A percentile compares a stretch with the other conserved stretches of the same genome.
phyloP scores from a whole-genome alignment of 2,797 vertebrate genomes.

The Pterois miles region DNA sequence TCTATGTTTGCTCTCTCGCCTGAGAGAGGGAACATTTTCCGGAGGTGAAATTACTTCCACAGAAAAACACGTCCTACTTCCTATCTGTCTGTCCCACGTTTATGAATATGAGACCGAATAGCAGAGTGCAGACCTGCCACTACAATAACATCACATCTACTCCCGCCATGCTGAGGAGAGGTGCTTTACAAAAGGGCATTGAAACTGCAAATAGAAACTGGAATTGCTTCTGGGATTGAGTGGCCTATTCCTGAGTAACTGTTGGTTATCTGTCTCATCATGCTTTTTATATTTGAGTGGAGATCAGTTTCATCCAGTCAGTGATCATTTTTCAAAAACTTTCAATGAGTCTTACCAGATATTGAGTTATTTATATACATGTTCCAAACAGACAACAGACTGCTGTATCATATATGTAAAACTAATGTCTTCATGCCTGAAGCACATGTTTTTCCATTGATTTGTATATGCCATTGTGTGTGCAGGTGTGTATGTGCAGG shows the following conservation, averaged over 20 bases:
- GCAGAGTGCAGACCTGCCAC: slow-evolving; percentile 37
- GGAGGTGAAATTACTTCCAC: slow-evolving; percentile 44
- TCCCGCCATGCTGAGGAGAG: slow-evolving; percentile 4
- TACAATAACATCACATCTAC: slow-evolving; percentile 37
- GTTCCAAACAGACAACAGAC: not conserved
- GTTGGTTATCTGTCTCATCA: not conserved
- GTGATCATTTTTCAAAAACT: not conserved
- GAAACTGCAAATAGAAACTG: slow-evolving; percentile 44
- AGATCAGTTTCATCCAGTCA: not conserved
- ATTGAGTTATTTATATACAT: not conserved
- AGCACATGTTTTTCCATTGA: not conserved
- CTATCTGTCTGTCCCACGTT: slow-evolving; percentile 16
- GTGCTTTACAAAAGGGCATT: slow-evolving; percentile 13
- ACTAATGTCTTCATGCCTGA: not conserved
- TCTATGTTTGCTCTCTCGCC: not conserved
- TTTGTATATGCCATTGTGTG: not conserved
- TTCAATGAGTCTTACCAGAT: not conserved
- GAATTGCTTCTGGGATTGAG: slow-evolving; percentile 53
- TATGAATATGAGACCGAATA: slow-evolving; percentile 25
- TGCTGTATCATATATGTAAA: not conserved
- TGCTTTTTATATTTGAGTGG: not conserved
- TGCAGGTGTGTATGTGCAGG: not conserved
- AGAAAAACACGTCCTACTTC: slow-evolving; percentile 22
- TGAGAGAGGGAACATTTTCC: slow-evolving; percentile 38
- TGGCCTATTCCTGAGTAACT: not conserved